Base-by-base conservation (phyloP, 2,888 invertebrate genomes). In the Dryadula phaetusa region DNA sequence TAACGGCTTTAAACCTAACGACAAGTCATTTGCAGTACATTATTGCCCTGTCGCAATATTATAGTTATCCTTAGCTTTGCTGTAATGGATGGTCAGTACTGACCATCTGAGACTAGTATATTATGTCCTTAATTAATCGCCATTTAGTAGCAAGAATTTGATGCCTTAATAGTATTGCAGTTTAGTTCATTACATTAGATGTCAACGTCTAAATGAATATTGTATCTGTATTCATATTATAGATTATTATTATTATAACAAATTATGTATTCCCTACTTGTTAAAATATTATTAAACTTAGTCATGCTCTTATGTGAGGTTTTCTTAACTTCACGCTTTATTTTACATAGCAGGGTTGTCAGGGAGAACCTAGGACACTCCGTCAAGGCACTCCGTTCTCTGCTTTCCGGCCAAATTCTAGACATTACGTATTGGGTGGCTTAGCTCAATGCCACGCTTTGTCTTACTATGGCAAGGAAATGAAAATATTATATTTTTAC, bases 1-100 rank as follows among this genome's bases (percentile, higher is more conserved):
- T 71, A 82, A 77, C 76, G 79, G 82, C 77, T 83, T 75, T 77
- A 77, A 70, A 78, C 74, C 76, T 87, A 90, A 88, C 86, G 86
- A 86, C 85, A 82, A 85, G 88, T 86, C 84, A 89, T 90, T 89
- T 85, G 85, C 87, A 85, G 84, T 86, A 83, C 82, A 90, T 90
- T 89, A 87, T 80, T 79, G 81, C 78, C 81, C 80, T 81, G 81
- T 81, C 79, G 86, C 83, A 85, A 86, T 86, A 85, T 84, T 84
- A 82, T 79, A 83, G 83, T 85, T 88, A 90, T 87, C 88, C 88
- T 79, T 75, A 84, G 92, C 90, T 91, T 90, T 89, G 86, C 77
- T 70, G 76, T 90, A 90, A 90, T 88, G 82, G 79, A 90, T 83
- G 85, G 80, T 79, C 82, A 80, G 78, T 80, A 76, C 75, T 74